These are phyloP conservation scores for Cantharis lateralis DNA, from an alignment of 2,888 invertebrate species.

Conservation along the genomic window DNA sequence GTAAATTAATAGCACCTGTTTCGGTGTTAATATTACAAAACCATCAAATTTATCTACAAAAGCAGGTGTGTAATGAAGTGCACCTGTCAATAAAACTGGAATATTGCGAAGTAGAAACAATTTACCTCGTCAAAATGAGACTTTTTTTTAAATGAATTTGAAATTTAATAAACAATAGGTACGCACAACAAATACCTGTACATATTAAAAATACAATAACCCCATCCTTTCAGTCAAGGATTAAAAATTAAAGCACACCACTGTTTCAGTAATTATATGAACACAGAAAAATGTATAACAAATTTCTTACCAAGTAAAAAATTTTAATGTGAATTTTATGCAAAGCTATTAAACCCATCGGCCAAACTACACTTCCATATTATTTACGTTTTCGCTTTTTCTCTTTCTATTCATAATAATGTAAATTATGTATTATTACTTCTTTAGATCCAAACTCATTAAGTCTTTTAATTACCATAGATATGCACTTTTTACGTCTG, in stretches of 20 bases:
- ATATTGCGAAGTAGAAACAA: background rate
- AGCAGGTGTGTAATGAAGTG: conserved; percentile 11
- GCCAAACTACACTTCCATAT: background rate
- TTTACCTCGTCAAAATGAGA: background rate
- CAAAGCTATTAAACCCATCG: background rate
- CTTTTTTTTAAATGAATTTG: background rate
- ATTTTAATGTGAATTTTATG: background rate
- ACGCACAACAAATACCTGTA: background rate
- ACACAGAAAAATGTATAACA: background rate
- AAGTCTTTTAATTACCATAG: background rate
- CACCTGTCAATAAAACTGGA: conserved; percentile 8
- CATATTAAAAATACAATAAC: background rate
- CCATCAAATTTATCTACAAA: conserved; percentile 9
- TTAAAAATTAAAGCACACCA: background rate
- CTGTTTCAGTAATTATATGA: background rate
- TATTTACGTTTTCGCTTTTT: background rate
- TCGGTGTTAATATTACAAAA: conserved; percentile 3
- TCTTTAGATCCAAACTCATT: background rate
- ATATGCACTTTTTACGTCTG: background rate
- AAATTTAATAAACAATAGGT: background rate
- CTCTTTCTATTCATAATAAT: background rate
- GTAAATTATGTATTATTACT: background rate
- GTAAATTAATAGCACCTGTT: conserved; percentile 4
- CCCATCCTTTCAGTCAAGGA: background rate
- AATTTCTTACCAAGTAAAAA: background rate